Evolutionary conservation across 1,140 invertebrate genomes (phyloP).

Genomic region (Ylistrum balloti): DNA sequence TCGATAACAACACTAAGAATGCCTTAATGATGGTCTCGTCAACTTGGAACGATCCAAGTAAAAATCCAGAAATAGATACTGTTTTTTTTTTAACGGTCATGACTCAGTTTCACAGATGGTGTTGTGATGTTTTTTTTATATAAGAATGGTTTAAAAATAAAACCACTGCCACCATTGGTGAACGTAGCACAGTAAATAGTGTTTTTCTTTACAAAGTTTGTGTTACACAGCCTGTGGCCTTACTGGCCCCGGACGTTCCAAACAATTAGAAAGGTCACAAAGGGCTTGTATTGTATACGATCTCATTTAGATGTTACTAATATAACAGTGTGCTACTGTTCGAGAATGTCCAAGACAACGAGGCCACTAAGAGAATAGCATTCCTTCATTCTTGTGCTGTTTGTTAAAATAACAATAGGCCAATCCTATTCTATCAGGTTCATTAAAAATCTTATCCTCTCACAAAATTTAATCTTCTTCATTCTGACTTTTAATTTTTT

Average conservation of each 20-base stretch:
- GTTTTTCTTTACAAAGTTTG: neutral
- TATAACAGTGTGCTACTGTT: neutral
- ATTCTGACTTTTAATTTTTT: neutral
- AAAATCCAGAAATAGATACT: slow-evolving; percentile 26
- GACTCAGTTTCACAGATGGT: slow-evolving; percentile 20
- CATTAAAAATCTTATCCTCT: too few species aligned
- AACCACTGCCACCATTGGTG: neutral
- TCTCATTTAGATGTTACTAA: neutral
- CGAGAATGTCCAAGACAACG: slow-evolving; percentile 4
- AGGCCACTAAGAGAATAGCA: neutral
- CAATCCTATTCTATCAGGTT: neutral
- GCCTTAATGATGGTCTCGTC: neutral
- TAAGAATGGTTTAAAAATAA: slow-evolving; percentile 30
- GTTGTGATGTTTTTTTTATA: slow-evolving; percentile 7
- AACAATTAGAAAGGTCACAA: slow-evolving; percentile 16
- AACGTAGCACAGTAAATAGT: neutral
- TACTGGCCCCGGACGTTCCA: neutral
- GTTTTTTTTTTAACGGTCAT: slow-evolving; percentile 35
- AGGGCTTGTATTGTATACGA: neutral
- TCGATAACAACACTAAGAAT: neutral
- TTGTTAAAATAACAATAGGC: neutral
- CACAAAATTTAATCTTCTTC: neutral
- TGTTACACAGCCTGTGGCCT: neutral
- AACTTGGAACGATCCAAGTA: neutral
- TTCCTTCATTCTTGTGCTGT: neutral